Evolutionary conservation across 2,888 invertebrate genomes (phyloP).

Genomic region (Heliconius sara): DNA sequence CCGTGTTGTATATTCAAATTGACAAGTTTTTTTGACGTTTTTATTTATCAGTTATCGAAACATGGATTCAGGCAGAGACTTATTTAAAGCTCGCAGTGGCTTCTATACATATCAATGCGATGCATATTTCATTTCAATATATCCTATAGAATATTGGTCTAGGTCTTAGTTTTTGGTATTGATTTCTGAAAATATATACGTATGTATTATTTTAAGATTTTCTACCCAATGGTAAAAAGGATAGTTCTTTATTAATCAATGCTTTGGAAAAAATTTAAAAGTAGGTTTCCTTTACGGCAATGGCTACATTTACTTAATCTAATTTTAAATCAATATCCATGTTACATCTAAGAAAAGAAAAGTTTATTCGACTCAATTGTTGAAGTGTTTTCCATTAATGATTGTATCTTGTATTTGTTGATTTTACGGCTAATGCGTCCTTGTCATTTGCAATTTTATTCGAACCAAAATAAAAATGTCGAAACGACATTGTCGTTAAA

Average conservation of each 20-base stretch:
- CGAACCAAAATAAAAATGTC: too few relatives aligned
- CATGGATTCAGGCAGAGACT: background rate
- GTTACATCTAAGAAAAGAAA: background rate
- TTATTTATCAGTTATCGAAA: slow-evolving; percentile 5
- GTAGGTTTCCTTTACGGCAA: too few relatives aligned
- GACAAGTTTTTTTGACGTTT: slow-evolving; percentile 18
- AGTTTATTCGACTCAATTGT: slow-evolving; percentile 12
- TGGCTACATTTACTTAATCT: background rate
- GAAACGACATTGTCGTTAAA: too few relatives aligned
- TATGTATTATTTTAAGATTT: too few relatives aligned
- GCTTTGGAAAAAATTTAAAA: too few relatives aligned
- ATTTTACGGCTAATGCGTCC: too few relatives aligned
- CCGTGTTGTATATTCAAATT: slow-evolving; percentile 10
- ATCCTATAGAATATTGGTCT: background rate
- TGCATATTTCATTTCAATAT: background rate
- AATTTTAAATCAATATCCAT: background rate
- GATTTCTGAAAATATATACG: too few relatives aligned
- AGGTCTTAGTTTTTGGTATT: background rate
- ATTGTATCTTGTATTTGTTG: too few relatives aligned
- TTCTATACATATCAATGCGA: background rate
- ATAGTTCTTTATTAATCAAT: too few relatives aligned
- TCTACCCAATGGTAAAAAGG: too few relatives aligned
- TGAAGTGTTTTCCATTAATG: too few relatives aligned
- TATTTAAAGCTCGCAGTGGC: background rate
- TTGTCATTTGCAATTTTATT: too few relatives aligned